phyloP scores from a whole-genome alignment of 2,113 vertebrate species.

The Ardeotis arabs region DNA sequence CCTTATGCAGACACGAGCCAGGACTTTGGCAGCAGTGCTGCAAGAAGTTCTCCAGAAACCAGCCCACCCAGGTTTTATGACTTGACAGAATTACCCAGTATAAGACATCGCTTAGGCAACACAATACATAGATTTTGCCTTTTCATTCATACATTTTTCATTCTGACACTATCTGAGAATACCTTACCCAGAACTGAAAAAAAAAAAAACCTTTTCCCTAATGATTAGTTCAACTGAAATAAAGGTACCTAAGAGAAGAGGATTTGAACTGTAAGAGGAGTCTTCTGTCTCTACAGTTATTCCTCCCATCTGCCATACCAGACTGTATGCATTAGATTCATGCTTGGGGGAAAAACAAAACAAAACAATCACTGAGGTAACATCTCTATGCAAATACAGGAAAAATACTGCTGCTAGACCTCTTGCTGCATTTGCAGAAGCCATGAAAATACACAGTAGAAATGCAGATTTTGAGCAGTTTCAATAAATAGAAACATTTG shows the following conservation, averaged over 20 bases:
- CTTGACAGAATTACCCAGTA: conserved; percentile 39
- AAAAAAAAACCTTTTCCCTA: neutral
- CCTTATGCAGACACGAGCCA: conserved; percentile 2
- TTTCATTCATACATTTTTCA: conserved; percentile 7
- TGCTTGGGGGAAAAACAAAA: conserved; percentile 1
- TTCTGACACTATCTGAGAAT: neutral
- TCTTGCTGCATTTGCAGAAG: conserved; percentile 31
- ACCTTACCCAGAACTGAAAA: neutral
- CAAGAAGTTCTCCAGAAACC: conserved; percentile 57
- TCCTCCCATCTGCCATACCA: neutral
- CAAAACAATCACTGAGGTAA: conserved; percentile 5
- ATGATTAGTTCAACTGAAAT: neutral
- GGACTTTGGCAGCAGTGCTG: neutral
- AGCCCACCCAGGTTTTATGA: conserved; percentile 70
- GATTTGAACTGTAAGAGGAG: neutral
- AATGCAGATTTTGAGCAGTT: neutral
- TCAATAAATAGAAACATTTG: conserved; percentile 55
- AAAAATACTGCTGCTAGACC: neutral
- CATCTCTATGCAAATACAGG: conserved; percentile 38
- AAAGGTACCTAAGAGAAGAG: neutral
- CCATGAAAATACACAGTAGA: conserved; percentile 59
- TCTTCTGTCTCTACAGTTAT: neutral
- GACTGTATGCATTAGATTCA: conserved; percentile 8
- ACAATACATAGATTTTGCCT: neutral
- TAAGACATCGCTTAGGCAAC: conserved; percentile 12